Conservation (phyloP, 2,113 vertebrate genomes). For the Notechis scutatus region DNA sequence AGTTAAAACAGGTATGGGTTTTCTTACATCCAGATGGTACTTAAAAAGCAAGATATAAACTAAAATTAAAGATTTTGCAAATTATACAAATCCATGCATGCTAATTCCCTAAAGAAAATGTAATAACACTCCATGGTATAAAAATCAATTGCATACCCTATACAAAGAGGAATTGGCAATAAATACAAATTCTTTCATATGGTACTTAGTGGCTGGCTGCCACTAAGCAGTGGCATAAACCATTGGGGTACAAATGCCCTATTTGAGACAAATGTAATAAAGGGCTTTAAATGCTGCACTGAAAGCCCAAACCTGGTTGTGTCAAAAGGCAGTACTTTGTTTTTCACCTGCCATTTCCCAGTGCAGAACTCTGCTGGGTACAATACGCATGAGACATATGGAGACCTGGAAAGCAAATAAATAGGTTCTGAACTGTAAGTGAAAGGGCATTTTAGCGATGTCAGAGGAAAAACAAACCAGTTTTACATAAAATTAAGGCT, state of each 20-base stretch:
- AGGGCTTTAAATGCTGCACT: not conserved
- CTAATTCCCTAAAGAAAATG: slow-evolving; percentile 65
- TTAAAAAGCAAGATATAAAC: slow-evolving; percentile 25
- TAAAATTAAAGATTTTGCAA: slow-evolving; percentile 58
- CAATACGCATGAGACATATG: slow-evolving; percentile 57
- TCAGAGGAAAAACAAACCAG: slow-evolving; percentile 75
- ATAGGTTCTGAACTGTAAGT: slow-evolving; percentile 72
- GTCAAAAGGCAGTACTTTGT: slow-evolving; percentile 19
- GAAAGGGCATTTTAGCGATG: slow-evolving; percentile 76
- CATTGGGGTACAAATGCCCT: slow-evolving; percentile 1
- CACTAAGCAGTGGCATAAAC: slow-evolving; percentile 19
- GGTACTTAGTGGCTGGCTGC: slow-evolving; percentile 18
- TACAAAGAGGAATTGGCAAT: not conserved
- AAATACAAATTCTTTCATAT: not conserved
- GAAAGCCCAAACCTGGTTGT: slow-evolving; percentile 36
- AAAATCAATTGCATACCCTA: slow-evolving; percentile 28
- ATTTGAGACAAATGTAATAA: not conserved
- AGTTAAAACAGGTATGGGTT: slow-evolving; percentile 37
- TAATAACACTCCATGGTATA: slow-evolving; percentile 34
- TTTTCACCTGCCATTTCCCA: slow-evolving; percentile 38
- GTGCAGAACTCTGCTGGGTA: slow-evolving; percentile 65
- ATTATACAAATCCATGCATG: slow-evolving; percentile 59
- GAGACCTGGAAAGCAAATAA: slow-evolving; percentile 66
- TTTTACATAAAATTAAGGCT: slow-evolving; percentile 82
- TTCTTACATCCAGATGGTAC: slow-evolving; percentile 49